Base-by-base conservation (phyloP, 2,888 invertebrate genomes). In the Eristalis intricaria region DNA sequence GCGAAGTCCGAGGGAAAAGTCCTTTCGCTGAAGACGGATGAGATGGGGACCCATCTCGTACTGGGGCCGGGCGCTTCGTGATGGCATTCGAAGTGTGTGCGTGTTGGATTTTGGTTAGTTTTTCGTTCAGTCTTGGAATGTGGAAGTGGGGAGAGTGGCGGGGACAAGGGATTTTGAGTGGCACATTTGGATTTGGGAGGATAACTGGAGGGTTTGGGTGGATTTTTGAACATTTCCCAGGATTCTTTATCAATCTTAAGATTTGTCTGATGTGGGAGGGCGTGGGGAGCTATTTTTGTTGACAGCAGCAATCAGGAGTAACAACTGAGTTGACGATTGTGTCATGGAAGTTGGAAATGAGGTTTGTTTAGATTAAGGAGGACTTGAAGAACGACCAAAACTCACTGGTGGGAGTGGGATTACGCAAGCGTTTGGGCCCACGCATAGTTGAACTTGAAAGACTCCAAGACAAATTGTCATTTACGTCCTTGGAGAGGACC, bases 51-150 rank as follows among this genome's bases (percentile, higher is more conserved):
- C 10, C 32, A 7, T 32, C n/a, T n/a, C n/a, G 32, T 32, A 32
- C 10, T 32, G 32, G 32, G 32, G 10, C 32, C 32, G 32, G 8
- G 70, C 56, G 68, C 19, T 61, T 71, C 84, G 73, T 80, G 84
- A 76, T 73, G 87, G 84, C 84, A 84, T 84, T 35, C 73, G 84
- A 23, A 64, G 13, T 63, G 58, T 63, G 66, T 76, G 79, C 84
- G 87, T 79, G 68, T 73, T 63, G 71, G 71, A 50, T 63, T 71
- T 66, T 74, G 23, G 58, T 68, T 61, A 26, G n/a, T 43, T 35
- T 65, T 64, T 68, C n/a, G n/a, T 38, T 22, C 1, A 7, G 43
- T 43, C 38, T 60, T 40, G 65, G 32, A 65, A 58, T 56, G 56
- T 7, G 10, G 60, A n/a, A 5, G 10, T 60, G 29, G 26, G 15